Base-by-base conservation (phyloP, 2,797 vertebrate genomes). In the Leucoraja ocellata region DNA sequence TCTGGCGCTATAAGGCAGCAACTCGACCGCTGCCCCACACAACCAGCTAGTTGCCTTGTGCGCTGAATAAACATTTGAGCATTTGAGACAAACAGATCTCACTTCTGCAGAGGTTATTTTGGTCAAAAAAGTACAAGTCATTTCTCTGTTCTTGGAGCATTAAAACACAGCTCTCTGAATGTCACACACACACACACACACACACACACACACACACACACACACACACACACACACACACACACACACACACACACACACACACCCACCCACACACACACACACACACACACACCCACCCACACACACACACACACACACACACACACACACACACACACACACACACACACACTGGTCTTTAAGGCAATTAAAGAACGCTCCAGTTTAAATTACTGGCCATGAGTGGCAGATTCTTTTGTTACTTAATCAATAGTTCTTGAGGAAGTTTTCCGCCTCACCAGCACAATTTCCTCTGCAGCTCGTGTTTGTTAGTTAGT, bases 371-470 rank as follows among this genome's bases (percentile, higher is more conserved):
- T 88, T 88, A 68, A 88, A 68, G 61, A 32, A 65, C 9, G n/a
- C 61, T 18, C 61, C 63, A 88, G 84, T 63, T 88, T 88, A 88
- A 88, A 65, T 88, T 88, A 88, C 84, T 88, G 84, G 32, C 84
- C 58, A 1, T 86, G 83, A 86, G 23, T 16, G 13, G 58, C 63
- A 88, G 65, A n/a, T 68, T 88, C 84, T 32, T 88, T 88, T 88
- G 61, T 88, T 88, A 68, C 84, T 88, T 88, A 36, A 88, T 88
- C 84, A 88, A 88, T 88, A 88, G 61, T 88, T 88, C 84, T 65
- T 68, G 61, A 68, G 16, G 61, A 88, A 68, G n/a, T 88, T 65
- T 16, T 68, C 84, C 68, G 84, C 84, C 32, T 88, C 84, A 88
- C 28, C n/a, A n/a, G n/a, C 21, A 14, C 84, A 65, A 88, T 18